Evolutionary conservation across 2,888 invertebrate species (phyloP).

Genomic region (Chymomyza procnemis): DNA sequence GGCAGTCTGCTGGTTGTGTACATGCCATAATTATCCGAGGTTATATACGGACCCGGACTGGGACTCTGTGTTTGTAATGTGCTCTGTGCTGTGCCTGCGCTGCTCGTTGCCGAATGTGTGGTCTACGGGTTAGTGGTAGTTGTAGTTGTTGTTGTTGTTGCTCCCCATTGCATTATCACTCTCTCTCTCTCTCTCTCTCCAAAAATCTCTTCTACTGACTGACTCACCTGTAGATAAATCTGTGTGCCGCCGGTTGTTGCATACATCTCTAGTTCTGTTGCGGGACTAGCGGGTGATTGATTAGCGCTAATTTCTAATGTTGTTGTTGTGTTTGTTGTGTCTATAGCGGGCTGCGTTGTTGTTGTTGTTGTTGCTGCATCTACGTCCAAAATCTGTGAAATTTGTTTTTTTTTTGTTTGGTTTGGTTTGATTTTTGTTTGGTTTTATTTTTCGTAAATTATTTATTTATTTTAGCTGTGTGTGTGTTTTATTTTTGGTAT

Average conservation of each 20-base stretch:
- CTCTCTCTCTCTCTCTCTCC: slow-evolving; percentile 18
- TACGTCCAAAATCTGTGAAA: slow-evolving; percentile 78
- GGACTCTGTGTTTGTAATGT: slow-evolving; percentile 78
- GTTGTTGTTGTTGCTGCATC: slow-evolving; percentile 70
- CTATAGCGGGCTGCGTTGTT: slow-evolving; percentile 34
- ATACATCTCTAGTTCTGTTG: slow-evolving; percentile 73
- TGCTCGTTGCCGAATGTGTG: slow-evolving; percentile 56
- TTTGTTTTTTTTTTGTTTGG: slow-evolving; percentile 25
- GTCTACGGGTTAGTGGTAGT: slow-evolving; percentile 43
- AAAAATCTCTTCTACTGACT: background rate
- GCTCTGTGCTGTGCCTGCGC: slow-evolving; percentile 53
- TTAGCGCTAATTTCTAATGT: slow-evolving; percentile 69
- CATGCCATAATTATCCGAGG: slow-evolving; percentile 78
- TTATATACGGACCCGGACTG: slow-evolving; percentile 78
- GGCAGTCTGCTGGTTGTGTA: slow-evolving; percentile 76
- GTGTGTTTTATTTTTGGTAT: background rate
- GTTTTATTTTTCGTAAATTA: slow-evolving; percentile 24
- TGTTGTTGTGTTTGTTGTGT: slow-evolving; percentile 32
- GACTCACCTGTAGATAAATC: slow-evolving; percentile 79
- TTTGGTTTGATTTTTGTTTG: slow-evolving; percentile 13
- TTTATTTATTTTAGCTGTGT: slow-evolving; percentile 10
- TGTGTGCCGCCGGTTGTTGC: slow-evolving; percentile 79
- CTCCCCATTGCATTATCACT: slow-evolving; percentile 31
- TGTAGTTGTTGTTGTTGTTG: slow-evolving; percentile 17
- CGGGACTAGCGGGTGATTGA: slow-evolving; percentile 40